A percentile compares a stretch with the other conserved stretches of the same genome.
Evolutionary conservation across 2,888 invertebrate genomes (phyloP).

Genomic region (Trichacis sp.): DNA sequence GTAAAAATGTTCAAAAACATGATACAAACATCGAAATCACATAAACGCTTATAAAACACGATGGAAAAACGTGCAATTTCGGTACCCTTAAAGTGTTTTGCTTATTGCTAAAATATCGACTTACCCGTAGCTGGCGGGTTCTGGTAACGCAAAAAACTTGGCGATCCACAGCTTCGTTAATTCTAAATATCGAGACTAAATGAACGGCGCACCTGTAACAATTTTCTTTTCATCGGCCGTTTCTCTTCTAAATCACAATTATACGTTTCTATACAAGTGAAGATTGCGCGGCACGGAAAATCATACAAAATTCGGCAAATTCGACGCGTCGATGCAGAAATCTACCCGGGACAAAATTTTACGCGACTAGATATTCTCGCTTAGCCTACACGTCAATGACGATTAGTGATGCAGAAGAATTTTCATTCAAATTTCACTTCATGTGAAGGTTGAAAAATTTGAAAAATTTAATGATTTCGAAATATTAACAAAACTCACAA

Average conservation of each 20-base stretch:
- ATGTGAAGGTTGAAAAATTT: too few relatives aligned
- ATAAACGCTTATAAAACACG: neutral
- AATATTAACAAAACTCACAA: too few relatives aligned
- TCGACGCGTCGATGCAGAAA: neutral
- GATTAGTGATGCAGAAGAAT: too few relatives aligned
- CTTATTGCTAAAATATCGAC: slow-evolving; percentile 2
- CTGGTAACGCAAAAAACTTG: neutral
- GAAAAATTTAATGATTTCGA: too few relatives aligned
- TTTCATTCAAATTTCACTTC: too few relatives aligned
- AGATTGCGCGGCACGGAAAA: neutral
- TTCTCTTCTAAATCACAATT: neutral
- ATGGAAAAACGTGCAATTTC: neutral
- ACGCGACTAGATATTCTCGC: neutral
- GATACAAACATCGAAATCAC: slow-evolving; percentile 5
- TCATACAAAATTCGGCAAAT: neutral
- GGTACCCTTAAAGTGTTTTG: neutral
- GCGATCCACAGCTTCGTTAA: neutral
- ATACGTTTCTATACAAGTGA: neutral
- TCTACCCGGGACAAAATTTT: neutral
- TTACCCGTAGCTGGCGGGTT: neutral
- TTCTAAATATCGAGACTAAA: neutral
- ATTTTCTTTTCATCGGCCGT: neutral
- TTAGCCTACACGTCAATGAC: neutral
- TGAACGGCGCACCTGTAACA: neutral
- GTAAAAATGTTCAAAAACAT: neutral